phyloP scores from a whole-genome alignment of 2,113 vertebrate species.

The Ifrita kowaldi region DNA sequence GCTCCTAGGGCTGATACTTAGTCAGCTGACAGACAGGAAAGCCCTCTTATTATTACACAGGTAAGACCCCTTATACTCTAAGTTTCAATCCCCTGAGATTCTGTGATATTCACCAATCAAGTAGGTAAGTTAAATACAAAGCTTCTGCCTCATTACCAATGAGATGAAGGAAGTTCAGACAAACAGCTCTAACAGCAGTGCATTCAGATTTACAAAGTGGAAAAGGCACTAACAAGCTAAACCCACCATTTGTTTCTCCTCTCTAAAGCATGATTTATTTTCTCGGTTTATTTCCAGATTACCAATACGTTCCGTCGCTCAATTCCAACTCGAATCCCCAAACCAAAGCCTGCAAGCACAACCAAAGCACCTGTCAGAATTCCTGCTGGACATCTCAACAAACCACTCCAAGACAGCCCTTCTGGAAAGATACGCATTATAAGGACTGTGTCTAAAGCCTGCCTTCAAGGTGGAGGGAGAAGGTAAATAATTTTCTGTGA shows the following conservation, averaged over 20 bases:
- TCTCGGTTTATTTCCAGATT: constrained; percentile 75
- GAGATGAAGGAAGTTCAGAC: background rate
- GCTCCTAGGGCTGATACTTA: background rate
- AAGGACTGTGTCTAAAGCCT: constrained; percentile 64
- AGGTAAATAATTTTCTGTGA: constrained; percentile 55
- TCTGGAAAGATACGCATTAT: constrained; percentile 57
- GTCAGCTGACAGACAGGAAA: background rate
- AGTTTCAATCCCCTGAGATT: background rate
- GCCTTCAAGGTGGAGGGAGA: constrained; percentile 67
- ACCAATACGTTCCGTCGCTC: constrained; percentile 76
- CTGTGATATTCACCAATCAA: background rate
- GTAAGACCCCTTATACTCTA: background rate
- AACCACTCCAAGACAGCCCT: constrained; percentile 44
- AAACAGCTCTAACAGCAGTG: background rate
- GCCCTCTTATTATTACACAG: background rate
- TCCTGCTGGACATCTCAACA: constrained; percentile 20
- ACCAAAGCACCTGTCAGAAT: constrained; percentile 68
- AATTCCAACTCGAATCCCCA: constrained; percentile 84
- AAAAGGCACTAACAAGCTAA: background rate
- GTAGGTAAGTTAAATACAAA: background rate
- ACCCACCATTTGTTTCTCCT: background rate
- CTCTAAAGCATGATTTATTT: background rate
- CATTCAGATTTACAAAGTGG: background rate
- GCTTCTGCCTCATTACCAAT: background rate
- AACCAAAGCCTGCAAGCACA: constrained; percentile 76